Base-by-base conservation (phyloP, 2,888 invertebrate species). In the Argynnis bischoffii region DNA sequence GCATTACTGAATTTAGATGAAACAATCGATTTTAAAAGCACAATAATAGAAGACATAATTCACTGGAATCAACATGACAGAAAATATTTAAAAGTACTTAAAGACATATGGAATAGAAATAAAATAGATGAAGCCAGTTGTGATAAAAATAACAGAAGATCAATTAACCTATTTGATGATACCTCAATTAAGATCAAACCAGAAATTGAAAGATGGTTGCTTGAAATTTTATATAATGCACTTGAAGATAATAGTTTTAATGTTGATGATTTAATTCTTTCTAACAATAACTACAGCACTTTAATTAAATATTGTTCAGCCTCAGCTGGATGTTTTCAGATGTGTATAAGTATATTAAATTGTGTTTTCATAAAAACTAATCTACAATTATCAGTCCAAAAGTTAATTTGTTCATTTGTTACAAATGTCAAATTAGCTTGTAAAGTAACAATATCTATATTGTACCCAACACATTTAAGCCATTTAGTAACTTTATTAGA, bases 251-350 rank as follows among this genome's bases (percentile, higher is more conserved):
- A 66, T 16, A 72, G 75, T 18, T 46, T 68, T 46, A 73, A 83
- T 71, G 41, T 82, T 16, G 73, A 79, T 16, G 67, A 72, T 13
- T 48, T 82, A 46, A 78, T 87, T 51, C 51, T 46, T 8, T 66
- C 67, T n/a, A 72, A 82, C 55, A 48, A 66, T 21, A 55, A 74
- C 18, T 67, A 87, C 2, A 70, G 69, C 13, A 77, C 79, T 16
- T 66, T 92, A 50, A 41, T 85, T 2, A 76, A 78, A 57, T 83
- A 76, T 63, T 84, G 87, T 74, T 75, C 83, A n/a, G 65, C 73
- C 46, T 90, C 90, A 8, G 53, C 82, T 0, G 75, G 78, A 57
- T 89, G 89, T 70, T 92, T 89, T 70, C 89, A 91, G 78, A 86
- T 90, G 55, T 86, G 86, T 68, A 77, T 74, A 67, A 73, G 77